Evolutionary conservation across 2,113 vertebrate species (phyloP), one percentile per base, ranked within the genome.

Genomic region (Callorhinus ursinus): DNA sequence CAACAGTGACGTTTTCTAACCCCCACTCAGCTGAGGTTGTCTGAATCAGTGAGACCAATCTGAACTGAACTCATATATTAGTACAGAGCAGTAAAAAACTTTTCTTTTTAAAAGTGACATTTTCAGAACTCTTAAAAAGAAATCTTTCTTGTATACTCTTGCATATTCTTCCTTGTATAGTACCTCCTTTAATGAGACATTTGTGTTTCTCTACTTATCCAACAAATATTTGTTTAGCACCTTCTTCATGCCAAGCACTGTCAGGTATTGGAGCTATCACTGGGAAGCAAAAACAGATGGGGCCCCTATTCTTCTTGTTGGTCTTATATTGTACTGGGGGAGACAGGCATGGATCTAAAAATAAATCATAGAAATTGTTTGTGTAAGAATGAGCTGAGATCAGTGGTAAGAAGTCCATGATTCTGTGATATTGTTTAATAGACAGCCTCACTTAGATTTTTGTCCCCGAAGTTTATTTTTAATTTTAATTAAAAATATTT

Each of bases 141-240:
- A 55, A 89, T 69, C 4, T 82, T 95, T 82, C 53, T 92, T 89
- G 49, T 61, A 83, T 59, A 55, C 42, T 31, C 26, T 49, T 49
- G 14, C 26, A 49, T 77, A 55, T 93, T 67, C 6, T 79, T 93
- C 72, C 53, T 92, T 86, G 39, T 55, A 13, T 53, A 85, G 82
- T 69, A 69, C 59, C 15, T 91, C 39, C 71, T 83, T 71, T 42
- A 72, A 88, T 7, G 67, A 97, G 86, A 93, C 90, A 95, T 93
- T 94, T 93, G 36, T 93, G 59, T 86, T 97, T 98, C 94, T 93
- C 63, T 92, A 81, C 71, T 77, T 88, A 71, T 55, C 85, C 79
- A 95, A 49, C 79, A 96, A 82, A 95, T 96, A 96, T 96, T 97
- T 97, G 95, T 87, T 92, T 92, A 96, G 72, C 46, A 83, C 92